These are phyloP conservation scores for Lutraria lutraria DNA, from an alignment of 2,888 invertebrate species.

Conservation along the genomic window DNA sequence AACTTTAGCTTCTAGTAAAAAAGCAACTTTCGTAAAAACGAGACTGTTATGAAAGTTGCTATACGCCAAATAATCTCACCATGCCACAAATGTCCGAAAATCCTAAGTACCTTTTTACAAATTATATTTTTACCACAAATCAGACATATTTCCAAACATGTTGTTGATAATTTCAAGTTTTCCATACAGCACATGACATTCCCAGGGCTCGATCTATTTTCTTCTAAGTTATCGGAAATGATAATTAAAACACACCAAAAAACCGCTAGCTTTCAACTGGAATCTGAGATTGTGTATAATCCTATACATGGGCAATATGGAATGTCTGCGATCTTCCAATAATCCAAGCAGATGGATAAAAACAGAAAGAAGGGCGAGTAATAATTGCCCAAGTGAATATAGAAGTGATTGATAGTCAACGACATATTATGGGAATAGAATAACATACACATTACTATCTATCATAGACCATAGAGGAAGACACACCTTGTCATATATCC, in stretches of 20 bases:
- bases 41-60: neutral
- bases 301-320: neutral
- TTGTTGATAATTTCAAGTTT: neutral
- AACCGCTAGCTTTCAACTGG: constrained; percentile 9
- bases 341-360: constrained; percentile 23
- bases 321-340: neutral
- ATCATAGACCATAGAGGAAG: neutral
- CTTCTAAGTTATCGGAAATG: constrained; percentile 8
- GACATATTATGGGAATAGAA: neutral
- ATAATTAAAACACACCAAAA: constrained; percentile 24
- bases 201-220: neutral
- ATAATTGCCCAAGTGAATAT: constrained; percentile 35
- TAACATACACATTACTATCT: neutral
- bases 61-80: neutral
- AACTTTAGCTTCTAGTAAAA: neutral
- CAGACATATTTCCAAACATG: neutral
- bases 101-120: neutral
- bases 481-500: too few relatives aligned
- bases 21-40: neutral
- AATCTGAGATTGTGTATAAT: constrained; percentile 1
- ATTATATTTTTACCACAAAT: neutral
- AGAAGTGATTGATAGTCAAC: constrained; percentile 35
- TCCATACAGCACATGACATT: neutral
- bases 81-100: neutral
- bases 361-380: constrained; percentile 21